phyloP scores from a whole-genome alignment of 2,797 vertebrate species.

The Triplophysa yarkandensis region DNA sequence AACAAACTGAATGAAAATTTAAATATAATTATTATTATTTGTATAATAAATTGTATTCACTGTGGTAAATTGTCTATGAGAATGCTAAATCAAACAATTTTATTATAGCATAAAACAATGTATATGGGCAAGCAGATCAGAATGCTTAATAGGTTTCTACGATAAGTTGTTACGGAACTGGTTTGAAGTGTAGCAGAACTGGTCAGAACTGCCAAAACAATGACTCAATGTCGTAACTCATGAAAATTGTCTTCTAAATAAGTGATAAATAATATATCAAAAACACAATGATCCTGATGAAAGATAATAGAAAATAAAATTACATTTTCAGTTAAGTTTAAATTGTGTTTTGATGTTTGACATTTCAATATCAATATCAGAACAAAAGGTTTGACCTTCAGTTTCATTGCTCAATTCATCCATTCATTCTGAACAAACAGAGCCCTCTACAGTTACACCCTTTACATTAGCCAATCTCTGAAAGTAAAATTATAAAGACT shows the following conservation, averaged over 20 bases:
- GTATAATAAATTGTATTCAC: too few relatives aligned
- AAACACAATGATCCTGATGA: not conserved
- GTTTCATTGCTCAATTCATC: not conserved
- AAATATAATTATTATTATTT: too few relatives aligned
- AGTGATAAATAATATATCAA: too few relatives aligned
- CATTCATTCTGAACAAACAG: conserved; percentile 1
- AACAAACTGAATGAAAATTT: too few relatives aligned
- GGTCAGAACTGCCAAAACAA: too few relatives aligned
- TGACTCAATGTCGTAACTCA: too few relatives aligned
- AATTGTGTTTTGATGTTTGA: conserved; percentile 3
- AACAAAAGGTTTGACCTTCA: not conserved
- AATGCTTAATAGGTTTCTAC: too few relatives aligned
- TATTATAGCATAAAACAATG: conserved; percentile 5
- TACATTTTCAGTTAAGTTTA: not conserved
- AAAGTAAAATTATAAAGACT: not conserved
- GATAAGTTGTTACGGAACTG: too few relatives aligned
- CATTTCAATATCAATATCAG: conserved; percentile 7
- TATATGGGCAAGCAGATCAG: not conserved
- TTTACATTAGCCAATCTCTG: conserved; percentile 12
- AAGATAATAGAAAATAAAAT: not conserved
- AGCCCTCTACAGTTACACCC: conserved; percentile 32
- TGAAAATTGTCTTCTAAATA: not conserved
- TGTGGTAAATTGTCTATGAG: not conserved
- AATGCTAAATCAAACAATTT: not conserved
- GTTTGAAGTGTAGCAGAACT: too few relatives aligned